Evolutionary conservation across 1,140 invertebrate species (phyloP).

Genomic region (Caerostris extrusa): DNA sequence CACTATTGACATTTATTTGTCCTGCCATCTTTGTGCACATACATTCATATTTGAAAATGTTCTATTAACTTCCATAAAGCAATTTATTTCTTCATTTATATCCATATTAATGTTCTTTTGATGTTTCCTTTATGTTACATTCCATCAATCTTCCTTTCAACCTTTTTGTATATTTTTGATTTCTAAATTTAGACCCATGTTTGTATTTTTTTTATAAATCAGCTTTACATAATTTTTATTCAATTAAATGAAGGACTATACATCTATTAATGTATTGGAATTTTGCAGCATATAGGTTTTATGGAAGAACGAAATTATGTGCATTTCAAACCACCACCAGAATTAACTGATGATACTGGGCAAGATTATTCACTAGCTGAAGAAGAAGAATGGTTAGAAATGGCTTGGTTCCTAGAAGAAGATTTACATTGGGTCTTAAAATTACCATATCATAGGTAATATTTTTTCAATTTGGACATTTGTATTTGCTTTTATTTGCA

Average conservation of each 20-base stretch:
- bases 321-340: constrained; percentile 80
- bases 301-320: constrained; percentile 81
- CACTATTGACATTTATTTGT: no score
- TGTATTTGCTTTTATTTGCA: no score
- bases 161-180: not conserved
- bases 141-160: no score
- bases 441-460: constrained; percentile 83
- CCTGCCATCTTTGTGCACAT: no score
- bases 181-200: not conserved
- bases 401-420: constrained; percentile 83
- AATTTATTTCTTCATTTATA: no score
- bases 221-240: not conserved
- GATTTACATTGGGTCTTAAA: constrained; percentile 84
- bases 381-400: constrained; percentile 85
- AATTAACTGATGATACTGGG: constrained; percentile 63
- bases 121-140: no score
- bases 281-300: constrained; percentile 81
- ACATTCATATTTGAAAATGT: no score
- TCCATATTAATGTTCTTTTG: no score
- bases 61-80: no score
- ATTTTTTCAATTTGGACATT: not conserved
- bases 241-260: not conserved
- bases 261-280: not conserved
- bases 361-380: constrained; percentile 80
- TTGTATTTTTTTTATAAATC: not conserved